These are phyloP conservation scores for Eupithecia abbreviata DNA, from an alignment of 2,888 invertebrate species.

Conservation along the genomic window DNA sequence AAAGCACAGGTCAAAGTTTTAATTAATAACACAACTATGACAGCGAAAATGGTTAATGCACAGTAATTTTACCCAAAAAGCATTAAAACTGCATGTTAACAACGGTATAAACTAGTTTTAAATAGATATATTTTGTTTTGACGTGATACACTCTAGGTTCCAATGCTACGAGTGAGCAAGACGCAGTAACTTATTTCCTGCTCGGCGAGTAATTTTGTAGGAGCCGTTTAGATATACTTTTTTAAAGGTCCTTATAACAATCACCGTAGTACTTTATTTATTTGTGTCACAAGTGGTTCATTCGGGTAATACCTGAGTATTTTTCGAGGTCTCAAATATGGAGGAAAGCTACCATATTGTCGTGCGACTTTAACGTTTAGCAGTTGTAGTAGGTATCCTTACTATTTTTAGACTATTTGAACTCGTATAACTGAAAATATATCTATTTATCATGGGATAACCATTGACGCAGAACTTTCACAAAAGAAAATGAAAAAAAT, in stretches of 20 bases:
- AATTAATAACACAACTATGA: background rate
- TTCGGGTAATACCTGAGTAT: slow-evolving; percentile 4
- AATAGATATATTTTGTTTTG: slow-evolving; percentile 18
- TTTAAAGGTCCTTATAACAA: slow-evolving; percentile 24
- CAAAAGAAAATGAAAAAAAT: background rate
- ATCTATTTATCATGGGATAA: background rate
- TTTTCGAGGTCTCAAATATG: background rate
- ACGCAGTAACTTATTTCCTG: slow-evolving; percentile 29
- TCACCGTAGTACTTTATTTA: slow-evolving; percentile 4
- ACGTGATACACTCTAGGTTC: slow-evolving; percentile 31
- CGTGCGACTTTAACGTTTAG: background rate
- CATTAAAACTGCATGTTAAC: background rate
- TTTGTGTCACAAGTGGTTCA: background rate
- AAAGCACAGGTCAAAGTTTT: background rate
- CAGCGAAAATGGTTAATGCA: background rate
- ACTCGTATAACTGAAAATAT: background rate
- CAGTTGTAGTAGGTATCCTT: background rate
- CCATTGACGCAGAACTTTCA: background rate
- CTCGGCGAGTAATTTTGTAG: slow-evolving; percentile 30
- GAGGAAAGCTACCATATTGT: background rate
- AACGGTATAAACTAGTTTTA: background rate
- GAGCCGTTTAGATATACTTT: slow-evolving; percentile 17
- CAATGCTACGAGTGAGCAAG: slow-evolving; percentile 34
- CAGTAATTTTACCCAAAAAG: background rate
- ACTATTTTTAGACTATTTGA: background rate